Base-by-base conservation (phyloP, 2,888 invertebrate genomes). In the Drosophila colorata region DNA sequence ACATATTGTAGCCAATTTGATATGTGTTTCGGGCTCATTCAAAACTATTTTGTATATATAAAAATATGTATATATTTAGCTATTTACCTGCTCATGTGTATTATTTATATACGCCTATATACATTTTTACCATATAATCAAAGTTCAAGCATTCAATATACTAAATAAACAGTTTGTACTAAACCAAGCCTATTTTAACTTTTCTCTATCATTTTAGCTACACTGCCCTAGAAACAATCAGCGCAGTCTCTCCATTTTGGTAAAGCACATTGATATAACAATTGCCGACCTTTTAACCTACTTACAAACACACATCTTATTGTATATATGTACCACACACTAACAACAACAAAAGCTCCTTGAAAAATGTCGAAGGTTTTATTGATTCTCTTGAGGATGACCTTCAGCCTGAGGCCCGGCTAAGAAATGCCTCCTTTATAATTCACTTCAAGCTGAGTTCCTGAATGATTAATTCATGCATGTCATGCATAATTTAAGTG, bases 131-230 rank as follows among this genome's bases (percentile, higher is more conserved):
- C 38, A 48, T 40, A 65, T 51, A 44, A 64, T 41, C 38, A 59
- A 20, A 60, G 63, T 49, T 59, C 35, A 60, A 53, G 37, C 33
- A 43, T 41, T 67, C 23, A 23, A 23, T n/a, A 23, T 9, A 28
- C 31, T 60, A 41, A 48, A 58, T 18, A 18, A 44, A 65, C 23
- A 67, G 69, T 66, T 69, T 78, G 43, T 59, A 80, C 64, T 81
- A 63, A 76, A 58, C 56, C 53, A 51, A 68, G 59, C 64, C 35
- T 66, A 38, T 74, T 56, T 72, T 61, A 56, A 68, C 68, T 78
- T 71, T 65, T 80, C 73, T 74, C 47, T 90, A 63, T 90, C 80
- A 74, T 90, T 90, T 72, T 88, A 90, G 91, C 80, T 90, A 71
- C 78, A 90, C 76, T 84, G 83, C 81, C 75, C 90, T 74, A 74